Base-by-base conservation (phyloP, 2,797 vertebrate genomes). In the Poliocrania exsul region DNA sequence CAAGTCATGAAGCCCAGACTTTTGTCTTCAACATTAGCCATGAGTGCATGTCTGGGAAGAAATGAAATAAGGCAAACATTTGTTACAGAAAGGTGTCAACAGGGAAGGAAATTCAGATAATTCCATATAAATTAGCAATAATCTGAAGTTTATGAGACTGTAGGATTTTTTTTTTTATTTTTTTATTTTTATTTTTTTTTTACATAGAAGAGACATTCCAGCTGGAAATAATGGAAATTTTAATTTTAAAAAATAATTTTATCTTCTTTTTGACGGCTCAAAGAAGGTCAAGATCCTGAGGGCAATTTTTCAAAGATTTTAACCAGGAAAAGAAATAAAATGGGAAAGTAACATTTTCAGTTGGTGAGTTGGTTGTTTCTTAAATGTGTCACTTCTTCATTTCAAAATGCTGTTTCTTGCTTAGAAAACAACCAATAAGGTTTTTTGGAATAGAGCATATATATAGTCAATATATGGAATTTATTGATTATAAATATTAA, bases 11-110 rank as follows among this genome's bases (percentile, higher is more conserved):
- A 74, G 3, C 31, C 31, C 28, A 56, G 60, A 26, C 6, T 84
- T 83, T 31, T 69, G 13, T 54, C 28, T 73, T 53, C 40, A 66
- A 6, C 13, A 28, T 2, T 21, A 25, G 3, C 31, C 14, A 42
- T 24, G 11, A 42, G 9, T 3, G 65, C 42, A 7, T 11, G 8
- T 16, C 28, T 49, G 46, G 11, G 42, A 72, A 69, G 16, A 66
- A 90, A 44, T 0, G 15, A 31, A 70, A 7, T 1, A 6, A 58
- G 13, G 6, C 10, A 40, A 74, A 40, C 1, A 1, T 24, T 71
- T 60, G 20, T n/a, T 56, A 29, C 2, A 50, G 9, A 62, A 58
- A 58, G 2, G 5, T 16, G 5, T 31, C 26, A 61, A 40, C 3
- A 37, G 7, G 58, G 9, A 5, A 29, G 11, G 21, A 72, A 58